Percentiles rank a stretch among this genome's conserved stretches.
phyloP scores from a whole-genome alignment of 1,140 invertebrate species.

The Protaetia brevitarsis region DNA sequence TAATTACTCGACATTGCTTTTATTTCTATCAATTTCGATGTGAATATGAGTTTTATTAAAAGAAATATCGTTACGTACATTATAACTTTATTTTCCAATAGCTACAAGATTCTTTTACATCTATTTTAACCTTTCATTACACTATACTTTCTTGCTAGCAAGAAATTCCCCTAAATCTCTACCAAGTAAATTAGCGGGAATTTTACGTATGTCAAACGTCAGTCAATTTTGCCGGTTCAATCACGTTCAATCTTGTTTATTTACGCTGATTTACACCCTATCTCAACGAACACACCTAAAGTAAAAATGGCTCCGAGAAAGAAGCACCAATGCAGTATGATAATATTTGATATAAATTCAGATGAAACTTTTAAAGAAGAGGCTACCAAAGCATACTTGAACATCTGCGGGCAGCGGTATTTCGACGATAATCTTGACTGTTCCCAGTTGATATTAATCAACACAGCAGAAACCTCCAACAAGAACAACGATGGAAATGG shows the following conservation, averaged over 20 bases:
- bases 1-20: too few relatives aligned
- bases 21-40: too few relatives aligned
- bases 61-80: too few relatives aligned
- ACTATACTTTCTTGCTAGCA: background rate
- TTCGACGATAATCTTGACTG: background rate
- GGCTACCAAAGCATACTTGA: background rate
- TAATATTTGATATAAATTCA: conserved; percentile 3
- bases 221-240: too few relatives aligned
- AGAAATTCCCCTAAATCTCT: background rate
- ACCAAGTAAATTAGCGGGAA: background rate
- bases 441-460: background rate
- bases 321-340: background rate
- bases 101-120: background rate
- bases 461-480: background rate
- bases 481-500: background rate
- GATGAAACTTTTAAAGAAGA: background rate
- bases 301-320: background rate
- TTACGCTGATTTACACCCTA: background rate
- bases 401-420: background rate
- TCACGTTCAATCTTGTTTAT: background rate
- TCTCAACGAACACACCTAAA: background rate
- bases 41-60: too few relatives aligned
- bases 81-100: too few relatives aligned
- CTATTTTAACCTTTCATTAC: background rate
- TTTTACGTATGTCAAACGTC: too few relatives aligned